Evolutionary conservation across 2,797 vertebrate species (phyloP).

Genomic region (Premnoplex brunnescens): DNA sequence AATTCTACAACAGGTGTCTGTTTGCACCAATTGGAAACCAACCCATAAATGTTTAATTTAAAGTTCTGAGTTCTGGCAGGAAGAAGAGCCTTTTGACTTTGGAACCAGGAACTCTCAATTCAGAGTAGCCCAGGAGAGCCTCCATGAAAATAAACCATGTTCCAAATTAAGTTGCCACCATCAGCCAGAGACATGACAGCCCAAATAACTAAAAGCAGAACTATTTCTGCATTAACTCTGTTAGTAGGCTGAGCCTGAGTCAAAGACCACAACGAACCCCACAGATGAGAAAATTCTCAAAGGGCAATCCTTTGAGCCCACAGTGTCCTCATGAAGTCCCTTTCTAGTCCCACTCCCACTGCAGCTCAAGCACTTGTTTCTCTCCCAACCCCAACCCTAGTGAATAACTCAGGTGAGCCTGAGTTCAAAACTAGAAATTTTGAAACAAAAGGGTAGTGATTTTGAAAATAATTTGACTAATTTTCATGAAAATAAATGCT

Average conservation of each 20-base stretch:
- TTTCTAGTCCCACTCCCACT: background rate
- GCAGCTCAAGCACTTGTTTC: background rate
- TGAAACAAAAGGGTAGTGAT: background rate
- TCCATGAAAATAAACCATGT: background rate
- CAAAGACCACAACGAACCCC: background rate
- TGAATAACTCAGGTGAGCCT: background rate
- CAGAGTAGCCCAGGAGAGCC: background rate
- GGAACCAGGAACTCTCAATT: background rate
- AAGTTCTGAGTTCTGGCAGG: background rate
- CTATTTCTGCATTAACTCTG: background rate
- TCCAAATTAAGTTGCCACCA: background rate
- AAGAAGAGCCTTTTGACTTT: background rate
- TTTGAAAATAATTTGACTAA: background rate
- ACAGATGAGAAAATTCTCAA: background rate
- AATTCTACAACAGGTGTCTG: background rate
- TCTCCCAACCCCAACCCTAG: background rate
- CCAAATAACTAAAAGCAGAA: background rate
- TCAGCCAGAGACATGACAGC: background rate
- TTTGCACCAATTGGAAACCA: background rate
- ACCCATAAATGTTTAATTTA: background rate
- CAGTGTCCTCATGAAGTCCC: background rate
- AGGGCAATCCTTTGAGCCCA: background rate
- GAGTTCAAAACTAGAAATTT: background rate
- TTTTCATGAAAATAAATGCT: background rate
- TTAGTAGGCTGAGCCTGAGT: background rate